Percentiles rank a stretch among this genome's conserved stretches.
Evolutionary conservation across 1,140 invertebrate genomes (phyloP).

Genomic region (Armadillidium nasatum): DNA sequence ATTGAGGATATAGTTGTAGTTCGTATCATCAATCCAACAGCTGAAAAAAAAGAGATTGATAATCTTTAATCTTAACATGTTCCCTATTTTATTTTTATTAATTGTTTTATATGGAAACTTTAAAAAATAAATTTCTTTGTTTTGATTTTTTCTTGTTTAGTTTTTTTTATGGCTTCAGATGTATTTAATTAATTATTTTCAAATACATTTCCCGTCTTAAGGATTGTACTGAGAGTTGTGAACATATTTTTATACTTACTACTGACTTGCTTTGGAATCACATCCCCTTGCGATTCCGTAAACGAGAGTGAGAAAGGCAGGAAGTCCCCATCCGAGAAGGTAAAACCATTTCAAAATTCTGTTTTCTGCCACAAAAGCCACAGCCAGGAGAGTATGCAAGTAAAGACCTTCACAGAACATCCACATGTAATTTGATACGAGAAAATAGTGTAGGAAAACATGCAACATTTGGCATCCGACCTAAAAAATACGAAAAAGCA

Average conservation of each 20-base stretch:
- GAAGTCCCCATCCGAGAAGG: slow-evolving; percentile 76
- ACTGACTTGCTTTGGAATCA: slow-evolving; percentile 55
- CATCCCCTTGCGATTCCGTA: slow-evolving; percentile 61
- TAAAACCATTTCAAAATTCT: slow-evolving; percentile 75
- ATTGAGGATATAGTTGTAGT: slow-evolving; percentile 66
- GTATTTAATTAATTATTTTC: too few species aligned
- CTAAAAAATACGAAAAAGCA: too few species aligned
- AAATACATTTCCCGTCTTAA: too few species aligned
- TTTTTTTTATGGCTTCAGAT: too few species aligned
- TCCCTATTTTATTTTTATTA: too few species aligned
- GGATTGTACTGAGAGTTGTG: too few species aligned
- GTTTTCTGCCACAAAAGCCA: slow-evolving; percentile 82
- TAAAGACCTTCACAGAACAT: slow-evolving; percentile 88
- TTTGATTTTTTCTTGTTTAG: too few species aligned
- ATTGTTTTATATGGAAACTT: too few species aligned
- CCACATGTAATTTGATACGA: slow-evolving; percentile 92
- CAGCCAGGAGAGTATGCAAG: slow-evolving; percentile 84
- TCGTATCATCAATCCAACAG: slow-evolving; percentile 76
- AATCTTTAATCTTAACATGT: not conserved
- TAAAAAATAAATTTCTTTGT: too few species aligned
- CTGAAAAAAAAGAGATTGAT: slow-evolving; percentile 50
- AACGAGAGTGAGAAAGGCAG: slow-evolving; percentile 62
- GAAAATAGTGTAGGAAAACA: slow-evolving; percentile 78
- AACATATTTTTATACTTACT: slow-evolving; percentile 58
- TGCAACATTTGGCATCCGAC: slow-evolving; percentile 75